Base-by-base conservation (phyloP, 2,113 vertebrate species). In the Pomatostomus ruficeps region DNA sequence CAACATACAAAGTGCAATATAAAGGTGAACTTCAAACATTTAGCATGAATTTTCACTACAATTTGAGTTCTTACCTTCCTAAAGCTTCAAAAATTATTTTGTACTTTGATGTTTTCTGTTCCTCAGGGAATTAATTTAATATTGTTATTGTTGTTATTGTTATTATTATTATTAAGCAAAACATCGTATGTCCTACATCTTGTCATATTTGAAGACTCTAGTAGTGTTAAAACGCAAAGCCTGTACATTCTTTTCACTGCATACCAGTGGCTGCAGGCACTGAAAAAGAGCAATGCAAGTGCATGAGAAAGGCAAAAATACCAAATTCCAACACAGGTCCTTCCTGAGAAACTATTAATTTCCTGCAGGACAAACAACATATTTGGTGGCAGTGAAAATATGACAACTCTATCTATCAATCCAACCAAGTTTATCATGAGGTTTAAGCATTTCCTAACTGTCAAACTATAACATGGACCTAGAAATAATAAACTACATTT, bases 331-430 rank as follows among this genome's bases (percentile, higher is more conserved):
- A 57, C 28, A 71, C 54, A 96, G 73, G 49, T 87, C 45, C 79
- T 93, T 92, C 74, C 66, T 88, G 59, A 48, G 93, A 94, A 90
- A 93, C 80, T 87, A 83, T 74, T 90, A 51, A 94, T 97, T 97
- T 96, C 82, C 82, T 89, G 38, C 0, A 22, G 79, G 81, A 85
- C 33, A 94, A 84, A 74, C 78, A 96, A 94, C 11, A 3, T 70
- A 90, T 95, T 95, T 94, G 90, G 86, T 81, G 73, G 61, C 71
- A 90, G 68, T 48, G 67, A 75, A 95, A 97, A 85, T 89, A 45
- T 96, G 91, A 96, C 91, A 96, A 80, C 76, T 92, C 89, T 94
- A 75, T 94, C 85, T 94, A 87, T 96, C 96, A 96, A 36, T 85
- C 52, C 88, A 96, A 81, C 49, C 66, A 94, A 92, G 73, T 94